A percentile compares a stretch with the other conserved stretches of the same genome.
Conservation (phyloP, 1,140 invertebrate genomes). For the Vanessa atalanta region DNA sequence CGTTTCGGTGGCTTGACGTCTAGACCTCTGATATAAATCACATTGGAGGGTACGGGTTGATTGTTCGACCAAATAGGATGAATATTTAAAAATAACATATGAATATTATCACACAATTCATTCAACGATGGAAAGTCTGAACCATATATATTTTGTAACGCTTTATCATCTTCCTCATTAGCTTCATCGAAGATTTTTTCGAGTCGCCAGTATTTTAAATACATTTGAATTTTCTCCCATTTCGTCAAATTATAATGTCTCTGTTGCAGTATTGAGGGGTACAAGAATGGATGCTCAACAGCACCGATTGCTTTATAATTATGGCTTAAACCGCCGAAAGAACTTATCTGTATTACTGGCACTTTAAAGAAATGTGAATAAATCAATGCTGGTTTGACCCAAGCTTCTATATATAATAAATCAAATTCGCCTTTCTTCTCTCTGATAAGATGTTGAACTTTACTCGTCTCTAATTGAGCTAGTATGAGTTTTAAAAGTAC, state of each 20-base stretch:
- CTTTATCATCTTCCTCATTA: constrained; percentile 47
- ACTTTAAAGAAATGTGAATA: constrained; percentile 49
- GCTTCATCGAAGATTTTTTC: constrained; percentile 27
- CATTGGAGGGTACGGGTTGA: constrained; percentile 69
- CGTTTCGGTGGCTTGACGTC: constrained; percentile 66
- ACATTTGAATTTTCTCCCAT: constrained; percentile 39
- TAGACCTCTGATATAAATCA: constrained; percentile 77
- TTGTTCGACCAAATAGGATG: constrained; percentile 70
- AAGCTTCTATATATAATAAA: constrained; percentile 47
- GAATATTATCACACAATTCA: constrained; percentile 74
- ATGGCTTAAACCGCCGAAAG: constrained; percentile 38
- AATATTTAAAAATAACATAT: constrained; percentile 78
- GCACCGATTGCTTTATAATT: constrained; percentile 41
- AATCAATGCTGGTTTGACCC: constrained; percentile 27
- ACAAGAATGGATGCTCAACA: constrained; percentile 42
- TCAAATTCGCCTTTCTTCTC: constrained; percentile 40
- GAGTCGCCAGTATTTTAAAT: constrained; percentile 6
- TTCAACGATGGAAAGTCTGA: constrained; percentile 57
- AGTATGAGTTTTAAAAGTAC: constrained; percentile 32
- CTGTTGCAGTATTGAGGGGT: constrained; percentile 30
- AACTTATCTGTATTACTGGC: constrained; percentile 50
- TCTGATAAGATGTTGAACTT: constrained; percentile 43
- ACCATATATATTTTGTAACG: constrained; percentile 64
- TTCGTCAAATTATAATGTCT: constrained; percentile 39
- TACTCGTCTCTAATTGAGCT: constrained; percentile 37